These are phyloP conservation scores for Pseudomugil tenellus DNA, from an alignment of 2,797 vertebrate genomes.

Conservation along the genomic window DNA sequence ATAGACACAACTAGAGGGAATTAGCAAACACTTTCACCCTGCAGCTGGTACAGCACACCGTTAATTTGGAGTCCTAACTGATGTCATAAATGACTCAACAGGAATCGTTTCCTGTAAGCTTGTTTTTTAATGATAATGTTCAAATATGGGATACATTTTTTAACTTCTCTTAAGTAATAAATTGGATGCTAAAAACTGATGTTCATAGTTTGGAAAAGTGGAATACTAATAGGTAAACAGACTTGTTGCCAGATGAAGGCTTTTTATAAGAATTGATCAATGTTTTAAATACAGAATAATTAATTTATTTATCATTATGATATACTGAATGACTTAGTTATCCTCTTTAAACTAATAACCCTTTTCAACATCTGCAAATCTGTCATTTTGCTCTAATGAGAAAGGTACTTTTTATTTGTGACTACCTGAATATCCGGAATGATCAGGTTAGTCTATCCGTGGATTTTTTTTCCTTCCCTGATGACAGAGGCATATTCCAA, in stretches of 20 bases:
- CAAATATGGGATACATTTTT: constrained; percentile 1
- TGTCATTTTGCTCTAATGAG: no score
- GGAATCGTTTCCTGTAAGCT: not conserved
- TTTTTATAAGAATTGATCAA: not conserved
- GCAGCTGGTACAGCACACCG: constrained; percentile 14
- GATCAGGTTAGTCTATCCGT: no score
- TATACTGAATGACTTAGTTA: no score
- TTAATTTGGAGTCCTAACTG: constrained; percentile 11
- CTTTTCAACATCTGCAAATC: no score
- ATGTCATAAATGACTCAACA: constrained; percentile 15
- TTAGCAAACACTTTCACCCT: constrained; percentile 15
- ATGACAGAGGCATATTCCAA: no score
- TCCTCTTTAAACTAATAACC: no score
- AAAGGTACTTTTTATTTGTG: no score
- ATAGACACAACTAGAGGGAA: constrained; percentile 25
- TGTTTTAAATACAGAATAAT: no score
- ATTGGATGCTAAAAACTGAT: not conserved
- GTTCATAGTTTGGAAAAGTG: not conserved
- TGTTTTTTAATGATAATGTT: constrained; percentile 3
- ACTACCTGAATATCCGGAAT: no score
- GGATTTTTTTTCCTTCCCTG: no score
- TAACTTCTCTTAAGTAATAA: not conserved
- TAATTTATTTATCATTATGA: no score
- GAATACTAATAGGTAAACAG: not conserved
- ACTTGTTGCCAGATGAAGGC: not conserved